Evolutionary conservation across 2,113 vertebrate genomes (phyloP), one percentile per base, ranked within the genome.

Genomic region (Pachypanchax playfairii): DNA sequence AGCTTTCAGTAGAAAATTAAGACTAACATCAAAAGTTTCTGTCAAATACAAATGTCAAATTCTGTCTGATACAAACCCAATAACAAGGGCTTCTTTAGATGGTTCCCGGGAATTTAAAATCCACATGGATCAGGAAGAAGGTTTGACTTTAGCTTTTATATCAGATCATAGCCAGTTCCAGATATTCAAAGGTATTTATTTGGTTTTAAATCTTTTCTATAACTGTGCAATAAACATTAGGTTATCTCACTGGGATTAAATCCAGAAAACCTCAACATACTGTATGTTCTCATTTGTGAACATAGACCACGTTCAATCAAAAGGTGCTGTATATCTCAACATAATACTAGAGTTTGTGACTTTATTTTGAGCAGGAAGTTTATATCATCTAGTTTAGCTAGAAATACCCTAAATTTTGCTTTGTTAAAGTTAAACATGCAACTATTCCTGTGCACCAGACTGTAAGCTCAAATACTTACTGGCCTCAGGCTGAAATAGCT

Each of bases 401-500:
- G 1, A 20, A 42, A 18, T 47, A 12, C 3, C 44, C 5, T 25
- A 6, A 3, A 13, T 50, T 71, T 64, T 29, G 7, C 42, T 11
- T 52, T 57, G 15, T 25, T 28, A 44, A 38, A 36, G 11, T 68
- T 20, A 7, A 52, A 33, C 20, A 21, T 17, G 36, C 29, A 47
- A 6, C 20, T 57, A 43, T 56, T 60, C 13, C 21, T 20, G 29
- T 49, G 8, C 10, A 46, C 9, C 5, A 21, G 15, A 49, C 6
- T 6, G 36, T 24, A 62, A 61, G 54, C 21, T 59, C 17, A 62
- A 72, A 60, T 9, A 51, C 33, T 33, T 17, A 46, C 20, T 44
- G 44, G 46, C 58, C 55, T 41, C 35, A 71, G 62, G 65, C 67
- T 41, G 47, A 38, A 61, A 35, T 14, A 33, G 57, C 24, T 35